Evolutionary conservation across 2,888 invertebrate species (phyloP), one percentile per base, ranked within the genome.

Genomic region (Myopa tessellatipennis): DNA sequence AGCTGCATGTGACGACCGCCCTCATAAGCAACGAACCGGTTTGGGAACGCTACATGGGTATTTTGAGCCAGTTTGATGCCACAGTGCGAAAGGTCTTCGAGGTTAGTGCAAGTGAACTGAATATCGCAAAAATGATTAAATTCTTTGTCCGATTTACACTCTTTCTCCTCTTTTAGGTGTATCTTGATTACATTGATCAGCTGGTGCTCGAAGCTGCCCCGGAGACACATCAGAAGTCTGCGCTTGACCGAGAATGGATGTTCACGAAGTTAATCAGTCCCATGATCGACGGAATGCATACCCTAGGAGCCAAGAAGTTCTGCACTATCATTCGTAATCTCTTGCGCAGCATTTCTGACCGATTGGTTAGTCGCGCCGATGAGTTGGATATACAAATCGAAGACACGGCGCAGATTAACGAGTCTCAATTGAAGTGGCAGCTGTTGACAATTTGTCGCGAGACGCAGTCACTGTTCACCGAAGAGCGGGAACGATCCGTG

Each of bases 161-260:
- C 68, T 18, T 52, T 63, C 45, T 26, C 50, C 12, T 89, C n/a
- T 58, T 63, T 2, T 8, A 94, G 92, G 92, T 96, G 82, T 98
- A 98, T 89, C 91, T 98, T 83, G 94, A 95, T 81, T 98, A 98
- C 90, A 91, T 98, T 79, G 93, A 93, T 80, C 94, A 93, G 84
- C 95, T 96, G 94, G 95, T 96, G 5, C 90, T 92, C 80, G 92
- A 86, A 16, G 89, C 89, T 0, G 86, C 87, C 60, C 88, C 88
- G 7, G 88, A 89, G 80, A 85, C 84, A 3, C 86, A 88, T 80
- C 92, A 94, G 79, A 96, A 96, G 87, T 92, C 94, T 83, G 91
- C 94, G 34, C 91, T 98, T 79, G 95, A 96, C 87, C 94, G 94
- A 78, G 97, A 98, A 88, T 97, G 97, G 96, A 91, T 92, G 81